Conservation (phyloP, 2,888 invertebrate genomes). For the Andrena dorsata region DNA sequence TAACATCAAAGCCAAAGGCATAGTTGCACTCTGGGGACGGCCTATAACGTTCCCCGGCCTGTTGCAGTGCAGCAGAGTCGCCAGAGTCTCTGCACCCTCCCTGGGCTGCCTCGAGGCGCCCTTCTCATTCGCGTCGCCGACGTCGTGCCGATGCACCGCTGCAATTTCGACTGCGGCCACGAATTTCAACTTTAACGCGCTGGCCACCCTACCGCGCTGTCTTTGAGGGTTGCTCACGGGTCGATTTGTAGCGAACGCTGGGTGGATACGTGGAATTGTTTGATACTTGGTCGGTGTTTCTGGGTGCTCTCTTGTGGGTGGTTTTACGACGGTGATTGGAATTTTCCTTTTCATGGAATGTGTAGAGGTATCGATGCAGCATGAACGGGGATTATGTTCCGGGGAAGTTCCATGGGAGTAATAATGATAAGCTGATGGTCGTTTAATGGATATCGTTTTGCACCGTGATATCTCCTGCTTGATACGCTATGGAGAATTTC, state of each 20-base stretch:
- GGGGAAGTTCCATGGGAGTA: conserved; percentile 17
- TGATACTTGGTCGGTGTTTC: too few species aligned
- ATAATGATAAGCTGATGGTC: conserved; percentile 31
- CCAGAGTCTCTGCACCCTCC: conserved; percentile 5
- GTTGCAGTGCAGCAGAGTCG: conserved; percentile 34
- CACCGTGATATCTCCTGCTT: conserved; percentile 5
- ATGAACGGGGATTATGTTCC: conserved; percentile 7
- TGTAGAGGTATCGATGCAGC: background rate
- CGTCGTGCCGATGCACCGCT: conserved; percentile 24
- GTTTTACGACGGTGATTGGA: too few species aligned
- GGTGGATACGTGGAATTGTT: too few species aligned
- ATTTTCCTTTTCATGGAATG: too few species aligned
- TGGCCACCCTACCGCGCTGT: conserved; percentile 3
- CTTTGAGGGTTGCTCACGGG: conserved; percentile 34
- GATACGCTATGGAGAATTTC: background rate
- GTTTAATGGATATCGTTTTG: conserved; percentile 20
- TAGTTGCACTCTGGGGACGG: conserved; percentile 82
- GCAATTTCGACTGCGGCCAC: conserved; percentile 40
- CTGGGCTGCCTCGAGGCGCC: conserved; percentile 62
- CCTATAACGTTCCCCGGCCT: conserved; percentile 72
- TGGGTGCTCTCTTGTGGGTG: too few species aligned
- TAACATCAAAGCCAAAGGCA: conserved; percentile 85
- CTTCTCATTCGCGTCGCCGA: conserved; percentile 38
- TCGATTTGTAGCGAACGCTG: too few species aligned
- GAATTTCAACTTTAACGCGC: conserved; percentile 40